Base-by-base conservation (phyloP, 1,140 invertebrate genomes). In the Eubasilissa regina region DNA sequence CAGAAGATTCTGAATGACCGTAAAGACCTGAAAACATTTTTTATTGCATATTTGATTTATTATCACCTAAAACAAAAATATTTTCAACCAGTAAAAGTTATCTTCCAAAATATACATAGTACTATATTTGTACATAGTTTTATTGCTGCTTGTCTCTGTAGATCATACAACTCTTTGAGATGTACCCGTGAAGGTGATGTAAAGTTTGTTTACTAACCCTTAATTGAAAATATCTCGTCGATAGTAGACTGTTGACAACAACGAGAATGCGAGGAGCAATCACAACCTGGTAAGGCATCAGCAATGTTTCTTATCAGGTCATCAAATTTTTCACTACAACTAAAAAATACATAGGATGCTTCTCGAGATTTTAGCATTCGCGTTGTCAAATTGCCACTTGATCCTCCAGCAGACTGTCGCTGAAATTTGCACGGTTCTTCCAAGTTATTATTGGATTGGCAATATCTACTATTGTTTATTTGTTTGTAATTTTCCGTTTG, bases 281-380 rank as follows among this genome's bases (percentile, higher is more conserved):
- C 45, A 48, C 64, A 68, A 13, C 45, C 64, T n/a, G 64, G 64
- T 3, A 68, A 68, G 21, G 43, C n/a, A 47, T 45, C 44, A n/a
- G 43, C 64, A 15, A 68, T 68, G 7, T 47, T 68, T 68, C 47
- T 48, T 9, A 68, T 68, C 0, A 68, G 44, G 12, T 68, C 17
- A n/a, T 68, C 64, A 47, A 68, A 68, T 47, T 68, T 45, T 19
- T 68, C 64, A 17, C 19, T 68, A 12, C 19, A 64, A 64, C 60
- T 64, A 25, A 64, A 35, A 8, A 64, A 13, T 1, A 64, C 11
- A 25, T 64, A 64, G 45, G 43, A 68, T 3, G 64, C 44, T 17
- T 68, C 44, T 15, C 1, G 44, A 9, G 64, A 68, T 47, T 68
- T 68, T 4, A 68, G 44, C 44, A 47, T 19, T 13, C 17, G 64